Conservation (phyloP, 2,113 vertebrate species). For the Odobenus rosmarus region DNA sequence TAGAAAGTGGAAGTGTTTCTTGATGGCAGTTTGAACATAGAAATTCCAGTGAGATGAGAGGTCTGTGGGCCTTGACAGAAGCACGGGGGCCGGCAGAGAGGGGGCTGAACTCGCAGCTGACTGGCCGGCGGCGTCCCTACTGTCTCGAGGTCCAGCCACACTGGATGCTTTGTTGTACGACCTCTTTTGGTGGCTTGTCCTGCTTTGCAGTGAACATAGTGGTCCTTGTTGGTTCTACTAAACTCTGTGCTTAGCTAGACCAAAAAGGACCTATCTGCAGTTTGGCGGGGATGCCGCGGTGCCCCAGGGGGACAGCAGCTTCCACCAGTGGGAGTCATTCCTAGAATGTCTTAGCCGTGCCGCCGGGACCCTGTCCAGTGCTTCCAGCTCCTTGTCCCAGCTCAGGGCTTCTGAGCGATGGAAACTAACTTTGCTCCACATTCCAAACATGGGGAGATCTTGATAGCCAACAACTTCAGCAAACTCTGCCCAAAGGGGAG, state of each 20-base stretch:
- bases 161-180: accelerated
- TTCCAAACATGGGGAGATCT: neutral
- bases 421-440: neutral
- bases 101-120: neutral
- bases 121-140: accelerated
- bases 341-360: neutral
- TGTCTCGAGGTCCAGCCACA: accelerated
- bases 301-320: neutral
- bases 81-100: accelerated
- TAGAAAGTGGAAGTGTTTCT: neutral
- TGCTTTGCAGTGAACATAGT: neutral
- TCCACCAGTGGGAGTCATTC: neutral
- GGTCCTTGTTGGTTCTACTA: neutral
- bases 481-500: neutral
- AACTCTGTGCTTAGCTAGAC: neutral
- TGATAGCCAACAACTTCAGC: neutral
- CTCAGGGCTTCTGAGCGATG: neutral
- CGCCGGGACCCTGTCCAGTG: accelerated
- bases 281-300: neutral
- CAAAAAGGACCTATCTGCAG: neutral
- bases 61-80: accelerated
- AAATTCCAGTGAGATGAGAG: neutral
- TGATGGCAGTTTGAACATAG: accelerated
- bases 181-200: neutral
- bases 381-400: neutral